Evolutionary conservation across 2,113 vertebrate genomes (phyloP), one percentile per base, ranked within the genome.

Genomic region (Morone chrysops): DNA sequence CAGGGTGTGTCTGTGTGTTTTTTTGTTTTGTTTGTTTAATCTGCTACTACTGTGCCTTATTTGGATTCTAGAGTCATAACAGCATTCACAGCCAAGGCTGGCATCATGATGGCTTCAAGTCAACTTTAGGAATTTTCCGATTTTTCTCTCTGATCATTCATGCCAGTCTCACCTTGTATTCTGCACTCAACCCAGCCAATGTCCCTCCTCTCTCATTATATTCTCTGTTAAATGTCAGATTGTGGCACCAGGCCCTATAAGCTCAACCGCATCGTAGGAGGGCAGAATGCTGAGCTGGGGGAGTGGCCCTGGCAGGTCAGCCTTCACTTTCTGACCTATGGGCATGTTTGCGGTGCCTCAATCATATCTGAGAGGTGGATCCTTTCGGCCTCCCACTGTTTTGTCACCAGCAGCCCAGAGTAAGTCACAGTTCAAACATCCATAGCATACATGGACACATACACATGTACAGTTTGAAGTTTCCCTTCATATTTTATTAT

Each of bases 221-320:
- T 80, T 80, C 36, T 78, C 47, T 78, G 63, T 75, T 78, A 51
- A 82, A 83, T 67, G 65, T n/a, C 77, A 96, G 96, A 80, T 14
- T 96, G 96, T 77, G 96, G 96, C 41, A 90, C 81, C 68, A 92
- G 94, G 70, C 95, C 95, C 4, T 96, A 93, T 75, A 95, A 96
- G 77, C 92, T 95, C 80, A 96, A 94, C 85, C 94, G 96, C 40
- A 96, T 96, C 5, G 94, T 96, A 0, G 96, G 96, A 57, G 96
- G 96, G 20, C 87, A 93, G 85, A 93, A 95, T 13, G 94, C 96
- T 1, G 93, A 94, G 25, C 14, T 93, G 60, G 96, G 96, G 18
- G 96, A 96, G 89, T 96, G 95, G 95, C 96, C 96, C 5, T 96
- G 96, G 96, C 96, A 96, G 93, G 94, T 96, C 89, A 96, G 95